Evolutionary conservation across 2,888 invertebrate genomes (phyloP), one percentile per base, ranked within the genome.

Genomic region (Dichetophora obliterata): DNA sequence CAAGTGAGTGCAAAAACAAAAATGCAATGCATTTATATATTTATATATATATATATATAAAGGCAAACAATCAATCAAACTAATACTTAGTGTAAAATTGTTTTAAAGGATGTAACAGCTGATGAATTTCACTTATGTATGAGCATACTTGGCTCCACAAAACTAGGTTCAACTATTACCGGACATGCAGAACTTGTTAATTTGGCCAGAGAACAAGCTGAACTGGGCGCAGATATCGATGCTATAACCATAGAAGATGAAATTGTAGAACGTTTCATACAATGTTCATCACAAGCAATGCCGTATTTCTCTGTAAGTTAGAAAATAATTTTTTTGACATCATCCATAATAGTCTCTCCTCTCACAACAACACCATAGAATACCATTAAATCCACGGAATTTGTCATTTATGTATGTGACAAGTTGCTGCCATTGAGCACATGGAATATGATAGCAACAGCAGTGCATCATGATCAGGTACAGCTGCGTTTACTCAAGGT

Each of bases 51-150:
- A n/a, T n/a, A n/a, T n/a, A n/a, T n/a, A n/a, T n/a, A n/a, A n/a
- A n/a, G 31, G 5, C 31, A 31, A 31, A 31, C 3, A 31, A 57
- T 43, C 14, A 16, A 34, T n/a, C n/a, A 19, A 69, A 19, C 1
- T 31, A n/a, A 6, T 48, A 11, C 27, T 63, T 65, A 11, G 14
- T 61, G 6, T n/a, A 31, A 14, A 61, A 43, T 65, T 34, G 19
- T 65, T 6, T 82, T 86, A n/a, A 85, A 96, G 93, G 96, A 96
- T 91, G 95, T 96, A 37, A 95, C 95, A 16, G 96, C 96, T 48
- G 96, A 96, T 82, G 98, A 98, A 90, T 98, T 98, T 90, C 94
- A 96, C 83, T 92, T 93, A 79, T 93, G 98, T 77, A 96, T 98
- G 94, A 94, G 94, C 66, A 92, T 97, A 81, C 90, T 98, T 82